Conservation (phyloP, 23 tunicate genomes). For the Diplosoma virens region DNA sequence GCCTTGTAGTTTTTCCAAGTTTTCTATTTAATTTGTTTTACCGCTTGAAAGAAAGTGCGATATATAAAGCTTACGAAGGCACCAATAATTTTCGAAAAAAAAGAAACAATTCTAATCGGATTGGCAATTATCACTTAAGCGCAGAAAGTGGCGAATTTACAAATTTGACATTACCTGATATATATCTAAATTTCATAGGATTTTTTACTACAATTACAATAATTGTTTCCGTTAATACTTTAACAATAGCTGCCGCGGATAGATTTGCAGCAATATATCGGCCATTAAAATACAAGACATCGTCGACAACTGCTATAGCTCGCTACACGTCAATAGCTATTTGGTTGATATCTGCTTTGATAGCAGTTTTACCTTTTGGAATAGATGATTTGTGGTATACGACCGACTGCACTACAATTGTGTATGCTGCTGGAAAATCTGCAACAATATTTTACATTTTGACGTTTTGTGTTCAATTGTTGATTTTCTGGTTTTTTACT, state of each 20-base stretch:
- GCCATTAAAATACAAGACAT: slow-evolving; percentile 18
- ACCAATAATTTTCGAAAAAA: too few species aligned
- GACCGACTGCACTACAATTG: slow-evolving; percentile 19
- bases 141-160: too few species aligned
- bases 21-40: too few species aligned
- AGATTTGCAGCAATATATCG: slow-evolving; percentile 34
- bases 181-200: slow-evolving; percentile 25
- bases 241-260: slow-evolving; percentile 31
- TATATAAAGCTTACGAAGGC: too few species aligned
- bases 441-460: slow-evolving; percentile 21
- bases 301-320: neutral
- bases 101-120: too few species aligned
- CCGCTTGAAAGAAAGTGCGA: too few species aligned
- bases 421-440: slow-evolving; percentile 11
- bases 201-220: slow-evolving; percentile 28
- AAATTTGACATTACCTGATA: too few species aligned
- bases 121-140: too few species aligned
- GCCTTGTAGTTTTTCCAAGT: too few species aligned
- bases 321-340: neutral
- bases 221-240: slow-evolving; percentile 29
- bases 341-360: neutral
- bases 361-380: slow-evolving; percentile 36
- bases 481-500: slow-evolving; percentile 43
- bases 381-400: slow-evolving; percentile 9
- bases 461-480: slow-evolving; percentile 32